phyloP scores from a whole-genome alignment of 2,888 invertebrate species.

The Podotricha telesiphe region DNA sequence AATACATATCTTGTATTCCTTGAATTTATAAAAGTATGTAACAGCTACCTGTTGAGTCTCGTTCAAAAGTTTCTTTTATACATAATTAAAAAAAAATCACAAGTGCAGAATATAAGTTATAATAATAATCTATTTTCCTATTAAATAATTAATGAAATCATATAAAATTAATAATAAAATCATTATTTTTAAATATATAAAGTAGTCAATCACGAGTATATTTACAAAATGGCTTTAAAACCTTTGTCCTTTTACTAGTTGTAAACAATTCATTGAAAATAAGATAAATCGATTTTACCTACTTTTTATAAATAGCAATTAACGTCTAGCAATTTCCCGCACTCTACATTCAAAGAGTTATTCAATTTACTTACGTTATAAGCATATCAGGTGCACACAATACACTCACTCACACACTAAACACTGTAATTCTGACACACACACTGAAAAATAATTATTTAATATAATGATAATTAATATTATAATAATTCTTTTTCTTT shows the following conservation, averaged over 20 bases:
- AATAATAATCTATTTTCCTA: neutral
- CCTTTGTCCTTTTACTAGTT: no score
- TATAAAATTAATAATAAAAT: neutral
- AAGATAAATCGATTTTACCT: slow-evolving; percentile 28
- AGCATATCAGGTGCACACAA: slow-evolving; percentile 69
- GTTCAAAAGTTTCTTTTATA: neutral
- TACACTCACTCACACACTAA: slow-evolving; percentile 69
- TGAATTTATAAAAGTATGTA: neutral
- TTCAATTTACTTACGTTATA: slow-evolving; percentile 75
- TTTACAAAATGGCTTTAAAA: neutral
- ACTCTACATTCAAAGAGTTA: slow-evolving; percentile 24
- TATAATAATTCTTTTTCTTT: slow-evolving; percentile 51
- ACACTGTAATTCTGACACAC: slow-evolving; percentile 65
- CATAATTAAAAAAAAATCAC: neutral
- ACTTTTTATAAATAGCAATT: slow-evolving; percentile 15
- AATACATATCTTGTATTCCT: slow-evolving; percentile 2
- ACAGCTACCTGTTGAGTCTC: neutral
- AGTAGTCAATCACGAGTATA: neutral
- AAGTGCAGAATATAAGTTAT: neutral
- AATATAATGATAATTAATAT: slow-evolving; percentile 27
- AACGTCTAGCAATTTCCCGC: slow-evolving; percentile 17
- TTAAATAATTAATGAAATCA: neutral
- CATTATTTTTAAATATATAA: neutral
- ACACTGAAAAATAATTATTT: slow-evolving; percentile 47
- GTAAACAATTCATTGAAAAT: neutral